Evolutionary conservation across 1,140 invertebrate species (phyloP), one percentile per base, ranked within the genome.

Genomic region (Armadillidium nasatum): DNA sequence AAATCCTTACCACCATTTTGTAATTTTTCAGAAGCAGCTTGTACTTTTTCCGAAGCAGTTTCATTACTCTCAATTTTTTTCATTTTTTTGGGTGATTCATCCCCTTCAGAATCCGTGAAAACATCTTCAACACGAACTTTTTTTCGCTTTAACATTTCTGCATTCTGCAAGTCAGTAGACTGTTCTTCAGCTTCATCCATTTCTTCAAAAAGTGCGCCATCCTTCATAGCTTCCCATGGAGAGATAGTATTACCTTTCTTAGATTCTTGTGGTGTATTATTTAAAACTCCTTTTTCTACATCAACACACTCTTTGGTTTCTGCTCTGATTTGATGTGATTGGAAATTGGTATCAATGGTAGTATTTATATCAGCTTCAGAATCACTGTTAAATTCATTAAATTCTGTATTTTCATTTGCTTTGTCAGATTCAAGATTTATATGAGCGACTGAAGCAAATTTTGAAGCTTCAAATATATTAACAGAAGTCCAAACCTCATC

Each of bases 61-160:
- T 33, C 33, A 33, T 33, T 60, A 19, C 50, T 19, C 19, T 60
- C 19, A 60, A 7, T 60, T 60, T 60, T 60, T 15, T 60, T 13
- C 3, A 60, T 15, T 60, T 60, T 13, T 60, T 60, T 60, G 50
- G 50, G 11, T 19, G 11, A 13, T 60, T 60, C 50, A 15, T 60
- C 50, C 7, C 50, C 50, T 4, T 60, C 50, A 60, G 50, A 60
- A 19, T 60, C 50, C 4, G 50, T 60, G 50, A 60, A 60, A 13
- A 60, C 50, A 7, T 60, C 50, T 60, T 60, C 50, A 13, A 60
- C 50, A 60, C 50, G 50, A 60, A 60, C 50, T 60, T 60, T 60
- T 19, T 60, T 60, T 60, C 50, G 11, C 19, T 60, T 60, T 19
- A 60, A 60, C 50, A 13, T 19, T 60, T 60, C 50, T 60, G 19